These are phyloP conservation scores for Chaetodon trifascialis DNA, from an alignment of 2,113 vertebrate genomes.

Conservation along the genomic window DNA sequence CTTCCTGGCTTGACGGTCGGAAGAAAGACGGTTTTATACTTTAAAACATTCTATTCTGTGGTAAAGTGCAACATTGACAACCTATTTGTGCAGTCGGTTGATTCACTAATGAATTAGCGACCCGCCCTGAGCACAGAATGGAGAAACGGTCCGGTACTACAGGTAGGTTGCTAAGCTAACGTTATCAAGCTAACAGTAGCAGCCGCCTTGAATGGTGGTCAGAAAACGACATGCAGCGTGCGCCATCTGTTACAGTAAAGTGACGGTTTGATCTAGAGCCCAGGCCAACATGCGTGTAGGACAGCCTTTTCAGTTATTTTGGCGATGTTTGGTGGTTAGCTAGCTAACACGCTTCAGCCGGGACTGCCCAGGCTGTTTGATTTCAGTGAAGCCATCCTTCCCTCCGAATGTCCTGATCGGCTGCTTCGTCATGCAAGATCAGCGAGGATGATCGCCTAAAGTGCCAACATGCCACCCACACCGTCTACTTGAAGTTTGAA, in stretches of 20 bases:
- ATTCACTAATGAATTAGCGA: slow-evolving; percentile 9
- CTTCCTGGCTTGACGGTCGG: slow-evolving; percentile 78
- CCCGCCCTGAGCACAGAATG: slow-evolving; percentile 48
- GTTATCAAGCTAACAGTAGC: slow-evolving; percentile 58
- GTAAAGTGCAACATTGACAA: rapidly evolving
- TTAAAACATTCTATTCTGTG: slow-evolving; percentile 21
- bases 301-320: neutral
- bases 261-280: rapidly evolving
- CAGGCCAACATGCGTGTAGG: rapidly evolving
- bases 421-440: neutral
- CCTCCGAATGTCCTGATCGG: slow-evolving; percentile 8
- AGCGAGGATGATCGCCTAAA: rapidly evolving
- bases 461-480: rapidly evolving
- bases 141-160: slow-evolving; percentile 63
- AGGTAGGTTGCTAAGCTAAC: slow-evolving; percentile 78
- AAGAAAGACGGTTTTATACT: slow-evolving; percentile 53
- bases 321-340: neutral
- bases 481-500: neutral
- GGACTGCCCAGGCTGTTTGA: neutral
- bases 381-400: slow-evolving; percentile 14
- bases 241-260: slow-evolving; percentile 1
- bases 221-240: slow-evolving; percentile 34
- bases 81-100: neutral
- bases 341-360: neutral
- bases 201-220: slow-evolving; percentile 13